phyloP scores from a whole-genome alignment of 2,113 vertebrate species.

The Megaceryle maxima region DNA sequence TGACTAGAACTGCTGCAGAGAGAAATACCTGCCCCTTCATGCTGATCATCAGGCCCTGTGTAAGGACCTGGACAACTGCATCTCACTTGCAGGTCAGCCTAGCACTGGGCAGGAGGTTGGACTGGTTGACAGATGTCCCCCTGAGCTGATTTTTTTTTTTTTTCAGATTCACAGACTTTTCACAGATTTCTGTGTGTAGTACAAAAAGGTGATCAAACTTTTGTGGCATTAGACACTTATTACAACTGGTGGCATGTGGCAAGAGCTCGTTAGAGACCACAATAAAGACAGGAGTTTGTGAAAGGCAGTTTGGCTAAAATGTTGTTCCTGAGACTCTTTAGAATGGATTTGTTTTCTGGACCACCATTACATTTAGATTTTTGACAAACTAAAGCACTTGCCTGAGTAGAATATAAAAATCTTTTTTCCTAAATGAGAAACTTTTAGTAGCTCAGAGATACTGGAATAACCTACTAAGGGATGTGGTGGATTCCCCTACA shows the following conservation, averaged over 20 bases:
- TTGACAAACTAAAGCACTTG: neutral
- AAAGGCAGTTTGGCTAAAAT: neutral
- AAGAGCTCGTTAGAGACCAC: neutral
- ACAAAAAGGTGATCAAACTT: neutral
- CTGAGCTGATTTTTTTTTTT: neutral
- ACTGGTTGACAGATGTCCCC: neutral
- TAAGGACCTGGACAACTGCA: neutral
- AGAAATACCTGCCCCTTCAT: rapidly evolving
- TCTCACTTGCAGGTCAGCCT: neutral
- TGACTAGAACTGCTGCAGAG: neutral
- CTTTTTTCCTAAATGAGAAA: neutral
- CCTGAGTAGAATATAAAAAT: neutral
- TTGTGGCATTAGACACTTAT: rapidly evolving
- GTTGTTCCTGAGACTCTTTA: neutral
- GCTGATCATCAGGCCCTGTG: neutral
- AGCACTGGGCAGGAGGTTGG: neutral
- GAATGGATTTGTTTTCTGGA: neutral
- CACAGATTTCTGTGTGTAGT: neutral
- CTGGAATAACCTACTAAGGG: too few relatives aligned
- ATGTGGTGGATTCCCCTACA: too few relatives aligned
- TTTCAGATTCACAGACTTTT: neutral
- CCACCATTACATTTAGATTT: neutral
- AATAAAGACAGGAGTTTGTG: neutral
- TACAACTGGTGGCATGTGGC: neutral
- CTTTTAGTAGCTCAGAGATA: neutral